Evolutionary conservation across 2,888 invertebrate genomes (phyloP).

Genomic region (Clostera curtula): DNA sequence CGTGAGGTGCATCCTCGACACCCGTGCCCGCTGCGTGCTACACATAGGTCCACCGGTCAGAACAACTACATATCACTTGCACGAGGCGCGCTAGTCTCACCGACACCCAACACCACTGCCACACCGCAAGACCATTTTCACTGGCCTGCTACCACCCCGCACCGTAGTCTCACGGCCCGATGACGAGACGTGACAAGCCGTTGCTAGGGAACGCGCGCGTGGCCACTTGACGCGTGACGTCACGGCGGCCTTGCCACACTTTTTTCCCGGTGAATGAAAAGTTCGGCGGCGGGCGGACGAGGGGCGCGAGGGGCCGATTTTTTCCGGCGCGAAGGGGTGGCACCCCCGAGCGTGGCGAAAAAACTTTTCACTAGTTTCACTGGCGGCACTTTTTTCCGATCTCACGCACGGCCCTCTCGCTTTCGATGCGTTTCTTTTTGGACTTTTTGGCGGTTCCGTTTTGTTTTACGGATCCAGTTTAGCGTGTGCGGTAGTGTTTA

Average conservation of each 20-base stretch:
- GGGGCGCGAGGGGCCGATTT: conserved; percentile 68
- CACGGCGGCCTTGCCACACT: conserved; percentile 75
- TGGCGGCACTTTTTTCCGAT: conserved; percentile 69
- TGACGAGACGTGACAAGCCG: conserved; percentile 44
- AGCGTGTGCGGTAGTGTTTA: conserved; percentile 30
- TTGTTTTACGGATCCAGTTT: conserved; percentile 29
- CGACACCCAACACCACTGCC: conserved; percentile 31
- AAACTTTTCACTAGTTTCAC: conserved; percentile 74
- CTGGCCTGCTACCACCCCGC: conserved; percentile 16
- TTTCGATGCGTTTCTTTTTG: conserved; percentile 40
- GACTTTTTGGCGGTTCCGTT: conserved; percentile 25
- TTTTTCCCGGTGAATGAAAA: conserved; percentile 78
- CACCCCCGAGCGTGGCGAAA: conserved; percentile 62
- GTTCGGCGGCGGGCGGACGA: conserved; percentile 73
- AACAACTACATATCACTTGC: conserved; percentile 54
- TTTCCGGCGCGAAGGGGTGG: conserved; percentile 66
- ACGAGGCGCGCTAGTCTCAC: conserved; percentile 37
- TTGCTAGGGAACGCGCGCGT: conserved; percentile 71
- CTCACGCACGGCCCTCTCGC: conserved; percentile 56
- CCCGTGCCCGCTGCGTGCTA: conserved; percentile 68
- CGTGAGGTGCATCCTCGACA: conserved; percentile 72
- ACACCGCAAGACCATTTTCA: conserved; percentile 36
- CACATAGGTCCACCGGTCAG: conserved; percentile 55
- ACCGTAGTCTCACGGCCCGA: conserved; percentile 18
- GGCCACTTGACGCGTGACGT: conserved; percentile 72